These are phyloP conservation scores for Bufotes viridis DNA, from an alignment of 2,797 vertebrate genomes.

Conservation along the genomic window DNA sequence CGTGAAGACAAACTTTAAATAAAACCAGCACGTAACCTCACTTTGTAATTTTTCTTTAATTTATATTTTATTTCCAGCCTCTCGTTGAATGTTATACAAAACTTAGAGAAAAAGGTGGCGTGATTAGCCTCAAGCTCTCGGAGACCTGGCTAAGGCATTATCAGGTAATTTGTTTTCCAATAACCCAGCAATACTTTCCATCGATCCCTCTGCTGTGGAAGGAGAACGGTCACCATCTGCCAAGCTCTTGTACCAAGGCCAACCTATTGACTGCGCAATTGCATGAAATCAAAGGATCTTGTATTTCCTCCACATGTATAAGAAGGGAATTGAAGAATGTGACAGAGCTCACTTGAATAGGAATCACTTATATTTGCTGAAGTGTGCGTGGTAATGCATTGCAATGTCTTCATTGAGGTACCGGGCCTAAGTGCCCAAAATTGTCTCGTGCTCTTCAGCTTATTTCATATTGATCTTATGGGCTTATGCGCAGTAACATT, in stretches of 20 bases:
- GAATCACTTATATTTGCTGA: not conserved
- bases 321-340: not conserved
- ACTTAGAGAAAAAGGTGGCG: constrained; percentile 88
- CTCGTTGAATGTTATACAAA: constrained; percentile 94
- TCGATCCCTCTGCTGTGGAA: not conserved
- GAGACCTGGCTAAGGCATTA: constrained; percentile 97
- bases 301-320: not conserved
- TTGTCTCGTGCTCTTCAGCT: not conserved
- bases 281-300: not conserved
- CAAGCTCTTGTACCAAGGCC: not conserved
- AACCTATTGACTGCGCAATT: not conserved
- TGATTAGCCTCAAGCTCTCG: constrained; percentile 86
- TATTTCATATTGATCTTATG: not conserved
- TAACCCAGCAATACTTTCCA: not conserved
- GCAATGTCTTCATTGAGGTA: not conserved
- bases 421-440: not conserved
- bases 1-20: not conserved
- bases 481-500: not conserved
- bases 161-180: constrained; percentile 79
- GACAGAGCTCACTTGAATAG: not conserved
- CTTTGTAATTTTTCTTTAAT: not conserved
- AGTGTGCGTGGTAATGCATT: not conserved
- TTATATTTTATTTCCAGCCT: constrained; percentile 75
- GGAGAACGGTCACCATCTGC: not conserved
- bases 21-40: not conserved